Evolutionary conservation across 1,140 invertebrate genomes (phyloP), one percentile per base, ranked within the genome.

Genomic region (Zaprionus taronus): DNA sequence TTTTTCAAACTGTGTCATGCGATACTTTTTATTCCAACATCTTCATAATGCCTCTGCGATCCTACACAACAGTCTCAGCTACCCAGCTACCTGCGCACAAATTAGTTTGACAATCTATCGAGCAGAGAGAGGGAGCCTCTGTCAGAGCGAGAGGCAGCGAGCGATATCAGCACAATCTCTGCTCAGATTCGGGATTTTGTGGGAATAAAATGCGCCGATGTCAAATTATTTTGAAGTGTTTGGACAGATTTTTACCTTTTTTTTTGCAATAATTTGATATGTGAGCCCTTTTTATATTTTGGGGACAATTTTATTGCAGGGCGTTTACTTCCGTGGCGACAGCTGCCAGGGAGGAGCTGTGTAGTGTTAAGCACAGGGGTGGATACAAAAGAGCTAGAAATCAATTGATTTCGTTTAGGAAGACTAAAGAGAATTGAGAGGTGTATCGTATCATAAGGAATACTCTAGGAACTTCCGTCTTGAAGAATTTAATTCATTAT

Each of bases 151-250:
- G 38, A 57, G 57, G 56, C 20, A 70, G 58, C 57, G 57, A 26
- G 47, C 60, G 14, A 63, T 72, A 85, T 71, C 72, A 68, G 65
- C 58, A 41, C 77, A 79, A 72, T 79, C 79, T 77, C 57, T 66
- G 64, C 67, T 67, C 55, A n/a, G 24, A 26, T 56, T 31, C 67
- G 56, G 61, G 74, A 80, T 80, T 84, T 89, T 86, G 89, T 91
- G 90, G 84, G 90, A 91, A 91, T 85, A 78, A 81, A 79, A 53
- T 77, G 77, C 75, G 58, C 70, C 79, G 77, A 79, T 91, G 90
- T 91, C 90, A 91, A 90, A 91, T 90, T 91, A 86, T 91, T 91
- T 91, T 91, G 90, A 91, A 91, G 90, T 91, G 90, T 91, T 91
- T 91, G 85, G 90, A 91, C 90, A 91, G 90, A 83, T 89, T 86